Evolutionary conservation across 2,113 vertebrate species (phyloP).

Genomic region (Microcebus murinus): DNA sequence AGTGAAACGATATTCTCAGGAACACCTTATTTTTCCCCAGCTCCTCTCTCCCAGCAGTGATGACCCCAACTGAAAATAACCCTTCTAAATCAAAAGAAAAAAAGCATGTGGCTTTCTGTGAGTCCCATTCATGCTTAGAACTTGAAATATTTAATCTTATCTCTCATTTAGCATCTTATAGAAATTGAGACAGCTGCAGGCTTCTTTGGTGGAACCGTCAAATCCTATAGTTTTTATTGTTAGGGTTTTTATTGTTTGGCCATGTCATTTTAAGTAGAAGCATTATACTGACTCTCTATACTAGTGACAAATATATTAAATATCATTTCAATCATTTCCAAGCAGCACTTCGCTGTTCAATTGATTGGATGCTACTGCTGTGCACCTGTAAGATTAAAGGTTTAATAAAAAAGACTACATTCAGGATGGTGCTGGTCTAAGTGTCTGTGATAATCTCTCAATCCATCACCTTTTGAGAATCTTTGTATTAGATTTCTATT

Average conservation of each 20-base stretch:
- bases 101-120: slow-evolving; percentile 24
- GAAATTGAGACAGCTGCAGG: slow-evolving; percentile 27
- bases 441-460: background rate
- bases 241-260: background rate
- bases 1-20: background rate
- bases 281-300: background rate
- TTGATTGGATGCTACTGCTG: background rate
- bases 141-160: slow-evolving; percentile 65
- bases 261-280: background rate
- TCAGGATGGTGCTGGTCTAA: background rate
- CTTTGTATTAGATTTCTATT: background rate
- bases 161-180: slow-evolving; percentile 47
- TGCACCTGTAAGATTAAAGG: background rate
- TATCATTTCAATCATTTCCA: slow-evolving; percentile 25
- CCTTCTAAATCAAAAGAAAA: slow-evolving; percentile 36
- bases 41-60: background rate
- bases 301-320: background rate
- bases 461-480: background rate
- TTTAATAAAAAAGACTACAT: background rate
- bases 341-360: background rate
- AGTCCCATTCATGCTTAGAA: slow-evolving; percentile 39
- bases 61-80: slow-evolving; percentile 62
- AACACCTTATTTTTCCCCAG: background rate
- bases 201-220: background rate
- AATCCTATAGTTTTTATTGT: background rate